Evolutionary conservation across 2,888 invertebrate species (phyloP).

Genomic region (Diarsia rubi): DNA sequence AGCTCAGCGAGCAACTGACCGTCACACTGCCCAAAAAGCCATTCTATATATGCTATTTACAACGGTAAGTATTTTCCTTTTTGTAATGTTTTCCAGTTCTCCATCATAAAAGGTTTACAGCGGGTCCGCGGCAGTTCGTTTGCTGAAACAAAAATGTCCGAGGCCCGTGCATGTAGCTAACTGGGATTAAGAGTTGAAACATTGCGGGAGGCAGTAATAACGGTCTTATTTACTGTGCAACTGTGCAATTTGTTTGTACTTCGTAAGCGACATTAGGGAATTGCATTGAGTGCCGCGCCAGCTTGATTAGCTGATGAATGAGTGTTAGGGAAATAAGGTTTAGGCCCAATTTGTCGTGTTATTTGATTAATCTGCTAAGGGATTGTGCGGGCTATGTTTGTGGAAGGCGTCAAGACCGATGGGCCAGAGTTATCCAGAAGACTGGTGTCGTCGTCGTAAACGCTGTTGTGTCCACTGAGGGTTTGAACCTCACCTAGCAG

Average conservation of each 20-base stretch:
- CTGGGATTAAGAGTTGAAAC: slow-evolving; percentile 72
- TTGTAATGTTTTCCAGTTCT: slow-evolving; percentile 63
- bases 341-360: neutral
- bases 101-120: slow-evolving; percentile 67
- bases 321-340: neutral
- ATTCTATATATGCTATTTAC: slow-evolving; percentile 47
- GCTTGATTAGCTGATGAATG: slow-evolving; percentile 8
- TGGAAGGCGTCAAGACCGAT: neutral
- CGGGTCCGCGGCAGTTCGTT: slow-evolving; percentile 64
- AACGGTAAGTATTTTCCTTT: slow-evolving; percentile 60
- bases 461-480: neutral
- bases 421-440: neutral
- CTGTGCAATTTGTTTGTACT: slow-evolving; percentile 46
- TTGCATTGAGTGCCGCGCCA: slow-evolving; percentile 24
- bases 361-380: neutral
- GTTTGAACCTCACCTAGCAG: too few relatives aligned
- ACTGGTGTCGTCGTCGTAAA: neutral
- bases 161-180: slow-evolving; percentile 61
- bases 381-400: neutral
- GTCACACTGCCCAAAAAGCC: slow-evolving; percentile 31
- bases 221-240: slow-evolving; percentile 60
- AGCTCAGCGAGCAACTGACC: slow-evolving; percentile 37
- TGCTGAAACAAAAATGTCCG: slow-evolving; percentile 66
- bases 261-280: slow-evolving; percentile 32
- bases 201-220: slow-evolving; percentile 62